phyloP scores from a whole-genome alignment of 1,140 invertebrate species.

The Hesperophylax magnus region DNA sequence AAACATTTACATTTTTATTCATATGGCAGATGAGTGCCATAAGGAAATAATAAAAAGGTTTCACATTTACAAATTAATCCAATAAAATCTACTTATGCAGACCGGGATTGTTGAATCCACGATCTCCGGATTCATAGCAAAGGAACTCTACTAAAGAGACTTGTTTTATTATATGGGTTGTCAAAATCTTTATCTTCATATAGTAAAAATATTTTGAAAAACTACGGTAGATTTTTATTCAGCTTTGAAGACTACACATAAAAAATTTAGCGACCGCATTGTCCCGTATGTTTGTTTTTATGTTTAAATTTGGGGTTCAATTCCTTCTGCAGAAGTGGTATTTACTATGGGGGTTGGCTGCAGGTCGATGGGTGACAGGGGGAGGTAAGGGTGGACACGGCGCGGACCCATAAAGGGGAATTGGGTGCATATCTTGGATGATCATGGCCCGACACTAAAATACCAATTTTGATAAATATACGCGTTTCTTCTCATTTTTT shows the following conservation, averaged over 20 bases:
- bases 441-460: background rate
- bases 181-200: no score
- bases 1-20: no score
- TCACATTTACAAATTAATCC: no score
- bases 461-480: background rate
- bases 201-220: conserved; percentile 19
- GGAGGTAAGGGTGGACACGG: background rate
- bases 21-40: no score
- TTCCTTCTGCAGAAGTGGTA: conserved; percentile 9
- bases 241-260: conserved; percentile 23
- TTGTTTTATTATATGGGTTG: no score
- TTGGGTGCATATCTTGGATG: conserved; percentile 8
- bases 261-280: conserved; percentile 36
- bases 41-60: no score
- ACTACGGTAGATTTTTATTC: background rate
- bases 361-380: background rate
- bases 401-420: background rate
- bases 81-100: no score
- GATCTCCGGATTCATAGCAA: no score
- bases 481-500: no score
- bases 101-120: no score
- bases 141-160: no score
- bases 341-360: conserved; percentile 5
- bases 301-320: background rate
- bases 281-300: conserved; percentile 44